Evolutionary conservation across 1,140 invertebrate genomes (phyloP), one percentile per base, ranked within the genome.

Genomic region (Uloborus diversus): DNA sequence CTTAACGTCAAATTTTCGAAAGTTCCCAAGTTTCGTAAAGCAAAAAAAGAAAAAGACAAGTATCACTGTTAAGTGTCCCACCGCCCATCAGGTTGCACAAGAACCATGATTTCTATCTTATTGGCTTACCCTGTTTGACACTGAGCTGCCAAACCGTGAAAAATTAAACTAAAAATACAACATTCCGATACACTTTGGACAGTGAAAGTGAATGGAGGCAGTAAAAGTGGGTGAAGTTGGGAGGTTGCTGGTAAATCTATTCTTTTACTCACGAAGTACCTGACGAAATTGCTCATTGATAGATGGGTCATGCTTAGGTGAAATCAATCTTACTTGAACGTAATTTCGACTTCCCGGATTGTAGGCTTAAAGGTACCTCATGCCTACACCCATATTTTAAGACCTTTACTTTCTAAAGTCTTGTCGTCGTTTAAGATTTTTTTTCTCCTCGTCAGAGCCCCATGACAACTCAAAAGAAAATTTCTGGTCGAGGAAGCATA

Each of bases 271-370:
- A n/a, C 28, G n/a, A 7, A 42, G 20, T 14, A 13, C 32, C 35
- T 42, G 49, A 51, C 32, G 65, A 27, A 49, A 51, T 47, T 17
- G 14, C 65, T 14, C 14, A 64, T 14, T 68, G 65, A 68, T 51
- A 53, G 65, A 68, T 51, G 30, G 25, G 65, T 53, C 65, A 53
- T 68, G 65, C 65, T 53, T 37, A 37, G 5, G 23, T 3, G 14
- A 51, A 47, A 68, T 68, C 62, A 68, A 68, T 68, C 65, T 51
- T 68, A 17, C 13, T 28, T 4, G 14, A 53, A 20, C 27, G 1
- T 1, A 11, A 23, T 49, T 68, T 20, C 37, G 37, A 13, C 37
- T 42, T 42, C 37, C 37, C 37, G 37, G 37, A 42, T 42, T 9
- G 17, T 9, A 42, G 37, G 9, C 17, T 42, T 42, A 42, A 42